These are phyloP conservation scores for Urocyon cinereoargenteus DNA, from an alignment of 2,797 vertebrate genomes.

Conservation along the genomic window DNA sequence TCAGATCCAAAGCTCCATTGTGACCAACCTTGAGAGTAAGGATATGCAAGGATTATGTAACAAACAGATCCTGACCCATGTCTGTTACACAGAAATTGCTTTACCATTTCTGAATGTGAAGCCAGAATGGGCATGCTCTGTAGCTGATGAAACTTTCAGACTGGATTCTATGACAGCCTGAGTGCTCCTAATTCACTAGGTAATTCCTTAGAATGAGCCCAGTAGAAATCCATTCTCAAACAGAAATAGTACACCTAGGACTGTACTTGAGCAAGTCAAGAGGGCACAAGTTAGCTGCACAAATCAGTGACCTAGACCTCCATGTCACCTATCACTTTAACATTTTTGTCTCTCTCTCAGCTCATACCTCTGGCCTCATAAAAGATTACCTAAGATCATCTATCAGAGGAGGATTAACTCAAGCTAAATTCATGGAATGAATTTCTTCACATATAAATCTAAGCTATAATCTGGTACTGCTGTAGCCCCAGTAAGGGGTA, in stretches of 20 bases:
- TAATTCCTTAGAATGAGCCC: background rate
- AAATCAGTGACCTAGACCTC: background rate
- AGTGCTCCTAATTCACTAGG: background rate
- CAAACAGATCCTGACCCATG: background rate
- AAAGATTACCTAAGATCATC: background rate
- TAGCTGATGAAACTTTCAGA: background rate
- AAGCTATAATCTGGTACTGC: background rate
- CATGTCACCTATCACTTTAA: background rate
- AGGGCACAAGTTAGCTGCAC: background rate
- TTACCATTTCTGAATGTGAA: slow-evolving; percentile 16
- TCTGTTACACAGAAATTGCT: background rate
- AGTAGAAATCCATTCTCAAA: background rate
- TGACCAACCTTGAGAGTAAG: background rate
- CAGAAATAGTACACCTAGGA: background rate
- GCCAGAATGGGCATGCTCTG: background rate
- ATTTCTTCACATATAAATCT: background rate
- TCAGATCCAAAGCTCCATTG: background rate
- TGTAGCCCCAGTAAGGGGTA: background rate
- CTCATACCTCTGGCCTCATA: background rate
- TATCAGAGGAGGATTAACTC: background rate
- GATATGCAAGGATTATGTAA: accelerated
- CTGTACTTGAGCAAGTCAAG: background rate
- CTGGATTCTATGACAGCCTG: background rate
- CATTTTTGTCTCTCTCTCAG: background rate
- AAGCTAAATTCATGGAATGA: background rate